These are phyloP conservation scores for Pao palembangensis DNA, from an alignment of 2,113 vertebrate genomes.

Conservation along the genomic window DNA sequence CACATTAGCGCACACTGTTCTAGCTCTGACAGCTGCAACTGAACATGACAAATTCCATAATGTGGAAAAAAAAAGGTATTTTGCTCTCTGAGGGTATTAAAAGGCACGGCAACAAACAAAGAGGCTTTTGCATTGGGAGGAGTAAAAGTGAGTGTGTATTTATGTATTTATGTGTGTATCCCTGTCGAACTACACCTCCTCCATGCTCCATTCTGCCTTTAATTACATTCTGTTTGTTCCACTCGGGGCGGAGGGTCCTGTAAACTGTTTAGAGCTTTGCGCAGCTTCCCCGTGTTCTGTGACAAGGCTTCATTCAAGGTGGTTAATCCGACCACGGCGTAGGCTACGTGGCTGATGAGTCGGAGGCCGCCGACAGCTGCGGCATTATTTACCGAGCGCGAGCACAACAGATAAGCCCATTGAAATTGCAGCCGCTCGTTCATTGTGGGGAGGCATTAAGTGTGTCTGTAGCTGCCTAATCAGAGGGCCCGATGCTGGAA, in stretches of 20 bases:
- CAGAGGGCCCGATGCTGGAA: conserved; percentile 47
- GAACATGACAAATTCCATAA: conserved; percentile 82
- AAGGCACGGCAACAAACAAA: conserved; percentile 56
- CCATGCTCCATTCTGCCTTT: conserved; percentile 39
- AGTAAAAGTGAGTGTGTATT: conserved; percentile 26
- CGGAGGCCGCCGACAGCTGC: conserved; percentile 70
- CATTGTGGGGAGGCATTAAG: conserved; percentile 42
- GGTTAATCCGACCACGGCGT: conserved; percentile 68
- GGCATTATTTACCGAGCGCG: conserved; percentile 69
- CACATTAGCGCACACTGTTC: conserved; percentile 81
- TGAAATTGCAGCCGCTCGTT: conserved; percentile 60
- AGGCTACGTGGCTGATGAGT: conserved; percentile 57
- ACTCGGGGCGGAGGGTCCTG: conserved; percentile 66
- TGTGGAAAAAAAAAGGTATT: conserved; percentile 58
- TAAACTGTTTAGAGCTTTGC: conserved; percentile 75
- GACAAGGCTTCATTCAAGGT: conserved; percentile 73
- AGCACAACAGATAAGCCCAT: conserved; percentile 74
- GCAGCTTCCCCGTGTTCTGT: conserved; percentile 36
- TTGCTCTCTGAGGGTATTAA: conserved; percentile 68
- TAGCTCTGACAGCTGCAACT: conserved; percentile 80
- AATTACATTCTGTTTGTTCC: conserved; percentile 67
- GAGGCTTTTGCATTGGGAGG: conserved; percentile 59
- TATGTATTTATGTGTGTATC: conserved; percentile 24
- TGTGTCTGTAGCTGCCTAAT: conserved; percentile 43
- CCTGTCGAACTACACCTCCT: conserved; percentile 42